Evolutionary conservation across 64 coral and sea anemone genomes (phyloP).

Genomic region (Montipora foliosa): DNA sequence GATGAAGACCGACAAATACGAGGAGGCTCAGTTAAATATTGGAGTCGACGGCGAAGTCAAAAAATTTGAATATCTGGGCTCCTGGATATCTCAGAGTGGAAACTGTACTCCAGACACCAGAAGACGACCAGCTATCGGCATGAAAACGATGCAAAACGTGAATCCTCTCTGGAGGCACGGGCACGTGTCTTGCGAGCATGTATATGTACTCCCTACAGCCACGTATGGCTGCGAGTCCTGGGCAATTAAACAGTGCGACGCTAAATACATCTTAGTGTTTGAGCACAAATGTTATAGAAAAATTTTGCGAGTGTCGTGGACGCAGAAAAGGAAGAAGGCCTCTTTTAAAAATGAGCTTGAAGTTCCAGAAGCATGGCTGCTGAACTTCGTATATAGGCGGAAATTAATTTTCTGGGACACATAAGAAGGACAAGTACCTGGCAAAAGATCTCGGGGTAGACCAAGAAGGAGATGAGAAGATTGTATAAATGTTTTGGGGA

Average conservation of each 20-base stretch:
- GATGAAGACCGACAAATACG: no score
- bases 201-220: no score
- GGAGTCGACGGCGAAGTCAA: no score
- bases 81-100: no score
- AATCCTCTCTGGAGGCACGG: no score
- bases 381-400: conserved; percentile 8
- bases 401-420: conserved; percentile 21
- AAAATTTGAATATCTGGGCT: no score
- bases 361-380: background rate
- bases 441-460: background rate
- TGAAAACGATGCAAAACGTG: no score
- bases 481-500: background rate
- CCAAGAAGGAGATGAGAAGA: conserved; percentile 38
- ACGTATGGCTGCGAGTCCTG: no score
- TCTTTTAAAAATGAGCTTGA: background rate
- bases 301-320: conserved; percentile 31
- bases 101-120: no score
- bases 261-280: conserved; percentile 8
- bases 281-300: conserved; percentile 17
- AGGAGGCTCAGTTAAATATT: no score
- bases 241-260: background rate
- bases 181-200: no score
- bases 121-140: no score
- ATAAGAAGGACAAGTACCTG: background rate
- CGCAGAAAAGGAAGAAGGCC: background rate